Evolutionary conservation across 1,140 invertebrate genomes (phyloP).

Genomic region (Drosophila mayri): DNA sequence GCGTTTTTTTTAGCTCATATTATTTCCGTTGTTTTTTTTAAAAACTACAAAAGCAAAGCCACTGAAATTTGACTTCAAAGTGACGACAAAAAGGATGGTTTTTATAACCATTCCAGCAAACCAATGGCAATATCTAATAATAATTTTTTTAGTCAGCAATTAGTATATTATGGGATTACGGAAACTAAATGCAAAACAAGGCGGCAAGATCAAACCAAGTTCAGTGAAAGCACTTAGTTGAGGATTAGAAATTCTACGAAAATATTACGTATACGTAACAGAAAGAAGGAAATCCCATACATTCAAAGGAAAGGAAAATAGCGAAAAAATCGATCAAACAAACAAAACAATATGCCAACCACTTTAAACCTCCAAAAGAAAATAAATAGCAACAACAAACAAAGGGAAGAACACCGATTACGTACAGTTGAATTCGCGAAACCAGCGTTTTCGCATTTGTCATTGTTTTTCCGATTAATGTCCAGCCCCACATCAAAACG

Average conservation of each 20-base stretch:
- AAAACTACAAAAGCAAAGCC: neutral
- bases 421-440: slow-evolving; percentile 55
- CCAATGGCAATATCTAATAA: neutral
- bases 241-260: slow-evolving; percentile 35
- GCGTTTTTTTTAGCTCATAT: neutral
- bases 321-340: slow-evolving; percentile 77
- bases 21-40: neutral
- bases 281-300: slow-evolving; percentile 19
- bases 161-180: neutral
- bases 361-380: slow-evolving; percentile 21
- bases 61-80: neutral
- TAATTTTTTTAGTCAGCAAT: neutral
- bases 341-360: slow-evolving; percentile 31
- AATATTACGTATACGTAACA: slow-evolving; percentile 65
- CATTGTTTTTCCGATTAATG: slow-evolving; percentile 49
- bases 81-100: neutral
- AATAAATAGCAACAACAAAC: slow-evolving; percentile 31
- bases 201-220: slow-evolving; percentile 5
- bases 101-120: neutral
- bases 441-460: slow-evolving; percentile 39
- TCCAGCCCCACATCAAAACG: slow-evolving; percentile 16
- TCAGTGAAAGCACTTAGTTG: slow-evolving; percentile 52
- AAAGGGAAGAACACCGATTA: slow-evolving; percentile 38
- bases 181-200: slow-evolving; percentile 8
- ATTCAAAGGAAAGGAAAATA: slow-evolving; percentile 17